These are phyloP conservation scores for Astropecten irregularis DNA, from an alignment of 53 echinoderm and acorn worm species.

Conservation along the genomic window DNA sequence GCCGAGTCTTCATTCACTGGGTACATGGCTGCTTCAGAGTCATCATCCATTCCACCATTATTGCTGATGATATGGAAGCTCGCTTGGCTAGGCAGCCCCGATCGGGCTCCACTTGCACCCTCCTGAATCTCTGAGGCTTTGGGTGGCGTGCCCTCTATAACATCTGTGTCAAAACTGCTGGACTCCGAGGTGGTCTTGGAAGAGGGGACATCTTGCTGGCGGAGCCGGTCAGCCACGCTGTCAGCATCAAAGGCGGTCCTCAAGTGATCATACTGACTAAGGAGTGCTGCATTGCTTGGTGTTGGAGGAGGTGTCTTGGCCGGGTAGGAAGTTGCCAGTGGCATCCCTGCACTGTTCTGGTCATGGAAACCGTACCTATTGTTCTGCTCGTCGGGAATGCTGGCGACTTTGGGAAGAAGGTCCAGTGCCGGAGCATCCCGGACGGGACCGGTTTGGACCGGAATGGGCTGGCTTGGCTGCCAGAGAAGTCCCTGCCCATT, in stretches of 20 bases:
- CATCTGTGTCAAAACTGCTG: constrained; percentile 5
- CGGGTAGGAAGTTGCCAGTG: constrained; percentile 75
- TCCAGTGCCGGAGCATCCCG: background rate
- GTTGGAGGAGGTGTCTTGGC: constrained; percentile 91
- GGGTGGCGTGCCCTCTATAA: constrained; percentile 18
- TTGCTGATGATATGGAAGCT: constrained; percentile 75
- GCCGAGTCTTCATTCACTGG: constrained; percentile 71
- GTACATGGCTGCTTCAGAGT: constrained; percentile 75
- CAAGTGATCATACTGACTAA: constrained; percentile 64
- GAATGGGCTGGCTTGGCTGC: constrained; percentile 16
- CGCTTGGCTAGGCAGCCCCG: background rate
- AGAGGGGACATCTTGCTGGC: constrained; percentile 16
- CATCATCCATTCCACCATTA: constrained; percentile 76
- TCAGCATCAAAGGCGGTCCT: constrained; percentile 68
- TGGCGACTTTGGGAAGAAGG: background rate
- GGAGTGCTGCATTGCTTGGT: constrained; percentile 60
- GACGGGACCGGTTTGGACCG: constrained; percentile 6
- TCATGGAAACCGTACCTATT: background rate
- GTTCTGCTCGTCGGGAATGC: background rate
- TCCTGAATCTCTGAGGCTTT: constrained; percentile 36
- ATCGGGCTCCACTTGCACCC: background rate
- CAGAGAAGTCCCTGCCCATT: background rate
- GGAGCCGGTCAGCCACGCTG: constrained; percentile 74
- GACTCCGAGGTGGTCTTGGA: background rate
- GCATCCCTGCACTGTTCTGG: background rate